These are phyloP conservation scores for Lonchura striata DNA, from an alignment of 2,113 vertebrate genomes.

Conservation along the genomic window DNA sequence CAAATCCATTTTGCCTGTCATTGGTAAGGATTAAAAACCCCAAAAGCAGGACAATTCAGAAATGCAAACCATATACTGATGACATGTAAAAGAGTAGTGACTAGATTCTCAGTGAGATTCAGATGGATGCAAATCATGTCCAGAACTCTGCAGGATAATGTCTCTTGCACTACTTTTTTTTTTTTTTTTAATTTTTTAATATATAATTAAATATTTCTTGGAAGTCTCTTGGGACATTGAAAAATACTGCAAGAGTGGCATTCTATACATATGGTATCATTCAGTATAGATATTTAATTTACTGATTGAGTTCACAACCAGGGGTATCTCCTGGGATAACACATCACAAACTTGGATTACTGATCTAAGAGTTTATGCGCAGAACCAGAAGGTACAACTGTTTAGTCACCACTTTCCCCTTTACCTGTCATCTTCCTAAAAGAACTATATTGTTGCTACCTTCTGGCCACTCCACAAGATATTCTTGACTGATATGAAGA, in stretches of 20 bases:
- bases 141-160: background rate
- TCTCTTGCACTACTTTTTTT: background rate
- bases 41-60: background rate
- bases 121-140: background rate
- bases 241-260: background rate
- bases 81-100: background rate
- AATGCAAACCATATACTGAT: background rate
- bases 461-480: background rate
- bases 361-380: background rate
- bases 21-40: background rate
- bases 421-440: background rate
- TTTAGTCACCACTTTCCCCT: background rate
- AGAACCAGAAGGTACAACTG: background rate
- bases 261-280: background rate
- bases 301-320: background rate
- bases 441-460: background rate
- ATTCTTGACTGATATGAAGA: background rate
- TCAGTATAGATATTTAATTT: background rate
- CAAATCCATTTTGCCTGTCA: background rate
- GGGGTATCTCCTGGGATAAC: background rate
- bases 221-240: background rate
- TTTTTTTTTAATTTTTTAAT: background rate
- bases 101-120: background rate
- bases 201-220: background rate
- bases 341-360: background rate